A percentile compares a stretch with the other conserved stretches of the same genome.
phyloP scores from a whole-genome alignment of 2,797 vertebrate species.

The Myoxocephalus aenaeus region DNA sequence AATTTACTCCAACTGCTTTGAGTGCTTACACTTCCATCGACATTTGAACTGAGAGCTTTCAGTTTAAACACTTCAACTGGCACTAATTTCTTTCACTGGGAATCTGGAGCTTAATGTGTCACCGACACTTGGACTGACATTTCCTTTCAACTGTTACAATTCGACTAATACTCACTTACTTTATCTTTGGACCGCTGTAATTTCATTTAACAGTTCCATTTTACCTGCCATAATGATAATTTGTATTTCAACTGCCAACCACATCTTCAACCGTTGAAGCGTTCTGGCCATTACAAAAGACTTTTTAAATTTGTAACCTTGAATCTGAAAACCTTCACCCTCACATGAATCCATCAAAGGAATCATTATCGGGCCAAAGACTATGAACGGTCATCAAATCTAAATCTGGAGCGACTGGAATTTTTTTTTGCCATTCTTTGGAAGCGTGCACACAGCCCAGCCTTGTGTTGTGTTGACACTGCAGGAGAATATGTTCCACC shows the following conservation, averaged over 20 bases:
- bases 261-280: not conserved
- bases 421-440: conserved; percentile 19
- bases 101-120: not conserved
- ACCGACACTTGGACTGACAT: not conserved
- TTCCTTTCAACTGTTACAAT: not conserved
- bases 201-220: not conserved
- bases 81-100: not conserved
- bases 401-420: conserved; percentile 3
- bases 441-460: not conserved
- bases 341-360: conserved; percentile 1
- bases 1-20: not conserved
- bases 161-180: not conserved
- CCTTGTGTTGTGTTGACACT: not conserved
- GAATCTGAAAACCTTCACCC: not conserved
- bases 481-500: too few relatives aligned
- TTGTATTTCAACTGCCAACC: not conserved
- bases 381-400: not conserved
- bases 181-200: not conserved
- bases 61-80: not conserved
- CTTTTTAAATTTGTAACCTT: not conserved
- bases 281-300: not conserved
- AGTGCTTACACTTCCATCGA: not conserved
- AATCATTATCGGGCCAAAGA: not conserved
- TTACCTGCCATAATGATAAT: not conserved
- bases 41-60: not conserved